Evolutionary conservation across 2,888 invertebrate genomes (phyloP), one percentile per base, ranked within the genome.

Genomic region (Saturnia japonica): DNA sequence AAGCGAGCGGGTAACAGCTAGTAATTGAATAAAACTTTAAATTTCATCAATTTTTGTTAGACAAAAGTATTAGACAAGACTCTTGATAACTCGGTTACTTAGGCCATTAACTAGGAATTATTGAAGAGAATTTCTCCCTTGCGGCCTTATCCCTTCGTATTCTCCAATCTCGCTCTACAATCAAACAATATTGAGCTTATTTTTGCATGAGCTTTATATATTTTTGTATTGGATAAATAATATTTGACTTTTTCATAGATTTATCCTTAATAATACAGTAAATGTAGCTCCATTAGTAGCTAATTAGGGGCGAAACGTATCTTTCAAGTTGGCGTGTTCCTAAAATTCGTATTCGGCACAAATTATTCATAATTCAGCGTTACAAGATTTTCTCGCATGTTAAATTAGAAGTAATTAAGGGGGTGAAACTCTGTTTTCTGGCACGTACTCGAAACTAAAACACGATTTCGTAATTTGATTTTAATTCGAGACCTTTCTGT

Each of bases 211-310:
- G 47, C n/a, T 34, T 71, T 54, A 22, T 54, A n/a, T 47, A 19
- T 45, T 74, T n/a, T 73, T 62, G 72, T 72, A 73, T 73, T 73
- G 34, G 68, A 73, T 73, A 80, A 82, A 87, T 84, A 80, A 81
- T 69, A 84, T 84, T 77, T 74, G 73, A 78, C 77, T 83, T 86
- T 85, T 87, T 85, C 83, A 85, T 82, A 84, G 83, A 77, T 82
- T 81, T 78, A 74, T 77, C 78, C 73, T 74, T 78, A 80, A 78
- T 82, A 80, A 81, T 78, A 74, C 83, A 80, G 77, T 77, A 73
- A 77, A 77, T 82, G 82, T 85, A 81, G 80, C 82, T 82, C 82
- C 83, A 87, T 88, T 86, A 84, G 82, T 75, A 79, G 74, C 82
- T 86, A 84, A 88, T 88, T 87, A 87, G 79, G 70, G 54, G 34